phyloP scores from a whole-genome alignment of 2,888 invertebrate genomes.

The Drepanosiphum platanoidis region DNA sequence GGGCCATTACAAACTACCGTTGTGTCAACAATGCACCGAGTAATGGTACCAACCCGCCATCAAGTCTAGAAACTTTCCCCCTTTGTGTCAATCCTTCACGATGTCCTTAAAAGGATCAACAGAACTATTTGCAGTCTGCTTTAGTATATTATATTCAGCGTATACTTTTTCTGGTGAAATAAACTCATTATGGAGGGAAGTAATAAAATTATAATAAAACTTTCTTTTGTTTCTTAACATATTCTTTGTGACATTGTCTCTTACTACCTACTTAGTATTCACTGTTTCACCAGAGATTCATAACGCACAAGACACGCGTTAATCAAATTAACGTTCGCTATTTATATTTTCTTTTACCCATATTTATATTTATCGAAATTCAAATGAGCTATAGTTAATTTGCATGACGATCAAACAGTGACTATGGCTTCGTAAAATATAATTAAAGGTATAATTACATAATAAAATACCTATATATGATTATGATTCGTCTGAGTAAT shows the following conservation, averaged over 20 bases:
- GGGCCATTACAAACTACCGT: conserved; percentile 13
- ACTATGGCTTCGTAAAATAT: no score
- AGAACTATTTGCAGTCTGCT: conserved; percentile 21
- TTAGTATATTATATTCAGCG: not conserved
- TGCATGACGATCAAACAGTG: not conserved
- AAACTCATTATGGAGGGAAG: not conserved
- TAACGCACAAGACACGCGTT: not conserved
- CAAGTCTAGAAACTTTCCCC: conserved; percentile 35
- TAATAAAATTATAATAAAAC: conserved; percentile 19
- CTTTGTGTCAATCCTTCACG: conserved; percentile 6
- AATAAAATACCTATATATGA: no score
- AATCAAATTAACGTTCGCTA: conserved; percentile 12
- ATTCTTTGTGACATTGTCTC: not conserved
- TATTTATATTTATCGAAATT: not conserved
- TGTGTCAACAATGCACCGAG: conserved; percentile 11
- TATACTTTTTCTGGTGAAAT: conserved; percentile 1
- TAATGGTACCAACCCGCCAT: not conserved
- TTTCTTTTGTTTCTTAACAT: conserved; percentile 11
- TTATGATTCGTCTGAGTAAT: no score
- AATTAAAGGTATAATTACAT: no score
- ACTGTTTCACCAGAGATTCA: not conserved
- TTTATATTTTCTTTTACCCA: not conserved
- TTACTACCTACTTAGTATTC: conserved; percentile 47
- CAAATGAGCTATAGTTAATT: not conserved
- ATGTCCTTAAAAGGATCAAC: conserved; percentile 37